A percentile compares a stretch with the other conserved stretches of the same genome.
phyloP scores from a whole-genome alignment of 2,113 vertebrate genomes.

The Naja naja region DNA sequence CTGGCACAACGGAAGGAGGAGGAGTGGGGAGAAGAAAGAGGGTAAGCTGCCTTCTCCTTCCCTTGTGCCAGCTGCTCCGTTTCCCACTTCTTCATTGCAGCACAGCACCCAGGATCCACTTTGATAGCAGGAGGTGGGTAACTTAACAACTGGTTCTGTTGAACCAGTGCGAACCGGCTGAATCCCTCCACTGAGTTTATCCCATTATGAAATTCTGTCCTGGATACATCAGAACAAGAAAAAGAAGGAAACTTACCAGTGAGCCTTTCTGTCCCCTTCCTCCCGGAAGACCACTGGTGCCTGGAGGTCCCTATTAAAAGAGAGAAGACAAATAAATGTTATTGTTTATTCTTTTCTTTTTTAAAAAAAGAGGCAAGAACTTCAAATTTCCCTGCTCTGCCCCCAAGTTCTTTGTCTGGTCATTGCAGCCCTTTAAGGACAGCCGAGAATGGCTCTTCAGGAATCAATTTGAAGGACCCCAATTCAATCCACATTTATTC shows the following conservation, averaged over 20 bases:
- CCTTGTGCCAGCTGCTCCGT: too few relatives aligned
- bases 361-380: neutral
- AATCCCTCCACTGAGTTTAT: neutral
- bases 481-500: neutral
- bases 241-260: constrained; percentile 73
- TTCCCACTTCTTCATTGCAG: too few relatives aligned
- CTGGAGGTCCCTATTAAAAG: constrained; percentile 82
- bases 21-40: too few relatives aligned
- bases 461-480: neutral
- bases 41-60: too few relatives aligned
- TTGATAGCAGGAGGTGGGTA: too few relatives aligned
- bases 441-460: neutral
- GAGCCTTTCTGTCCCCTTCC: constrained; percentile 85
- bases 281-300: constrained; percentile 87
- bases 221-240: neutral
- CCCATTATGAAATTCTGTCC: neutral
- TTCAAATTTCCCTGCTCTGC: neutral
- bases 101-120: too few relatives aligned
- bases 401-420: neutral
- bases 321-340: neutral
- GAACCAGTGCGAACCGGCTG: too few relatives aligned
- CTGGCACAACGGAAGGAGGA: too few relatives aligned
- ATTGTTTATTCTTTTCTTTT: neutral
- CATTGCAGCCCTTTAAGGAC: neutral
- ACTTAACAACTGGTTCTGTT: too few relatives aligned